Evolutionary conservation across 2,888 invertebrate species (phyloP), one percentile per base, ranked within the genome.

Genomic region (Cybosia mesomella): DNA sequence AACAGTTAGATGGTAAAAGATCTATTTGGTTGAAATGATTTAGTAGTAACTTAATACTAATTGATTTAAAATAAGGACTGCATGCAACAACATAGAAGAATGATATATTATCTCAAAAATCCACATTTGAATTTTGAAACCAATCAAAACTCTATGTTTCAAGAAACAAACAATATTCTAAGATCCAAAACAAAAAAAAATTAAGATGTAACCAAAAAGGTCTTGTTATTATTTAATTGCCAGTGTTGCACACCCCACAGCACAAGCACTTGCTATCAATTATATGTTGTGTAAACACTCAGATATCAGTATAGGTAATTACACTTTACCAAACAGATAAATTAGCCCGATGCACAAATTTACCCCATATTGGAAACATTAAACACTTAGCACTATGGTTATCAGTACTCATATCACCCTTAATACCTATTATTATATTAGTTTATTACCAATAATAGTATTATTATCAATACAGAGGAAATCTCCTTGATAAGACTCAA

Each of bases 201-300:
- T n/a, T 49, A n/a, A n/a, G 28, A 8, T 15, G 13, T 0, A 22
- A 59, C 11, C 24, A 57, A 67, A 64, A 60, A 64, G 60, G 34
- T 74, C 72, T 76, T 76, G 22, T 80, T 76, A 82, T 80, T 73
- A 72, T 74, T 72, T 65, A 76, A 71, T 70, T 71, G 63, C 10
- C 64, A 69, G 70, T 36, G 67, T 70, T 73, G 74, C 32, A 60
- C 59, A 79, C 7, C 69, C 69, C 70, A 68, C 57, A 58, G 72
- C 81, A 81, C 79, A 24, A 57, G 36, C 73, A 72, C 73, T 28
- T 49, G 66, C 69, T 73, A 64, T 64, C 36, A 54, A 18, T 65
- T 70, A 64, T 74, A n/a, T 74, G 18, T 15, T 70, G 60, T 71
- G n/a, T 34, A 22, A 54, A 43, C 7, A 43, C 43, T 43, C 1